These are phyloP conservation scores for Deilephila elpenor DNA, from an alignment of 2,888 invertebrate genomes.

Conservation along the genomic window DNA sequence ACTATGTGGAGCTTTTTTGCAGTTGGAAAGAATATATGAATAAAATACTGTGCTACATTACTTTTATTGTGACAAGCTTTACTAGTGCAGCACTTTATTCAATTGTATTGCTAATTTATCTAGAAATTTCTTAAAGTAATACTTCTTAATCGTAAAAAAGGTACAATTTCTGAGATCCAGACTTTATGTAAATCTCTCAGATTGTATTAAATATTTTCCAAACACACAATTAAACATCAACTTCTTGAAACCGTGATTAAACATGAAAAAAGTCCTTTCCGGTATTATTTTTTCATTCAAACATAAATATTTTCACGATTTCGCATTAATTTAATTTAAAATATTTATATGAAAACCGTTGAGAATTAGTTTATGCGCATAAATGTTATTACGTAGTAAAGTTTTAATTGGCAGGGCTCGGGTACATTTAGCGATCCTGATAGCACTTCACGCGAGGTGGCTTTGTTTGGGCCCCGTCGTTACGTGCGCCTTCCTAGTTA, in stretches of 20 bases:
- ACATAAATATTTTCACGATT: background rate
- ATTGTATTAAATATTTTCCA: too few relatives aligned
- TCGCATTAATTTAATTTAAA: conserved; percentile 1
- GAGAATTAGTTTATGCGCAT: conserved; percentile 32
- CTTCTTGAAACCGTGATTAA: background rate
- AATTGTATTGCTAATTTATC: too few relatives aligned
- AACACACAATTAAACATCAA: too few relatives aligned
- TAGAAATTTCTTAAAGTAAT: too few relatives aligned
- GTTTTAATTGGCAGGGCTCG: conserved; percentile 74
- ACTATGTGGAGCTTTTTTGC: background rate
- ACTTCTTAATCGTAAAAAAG: too few relatives aligned
- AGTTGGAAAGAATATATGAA: background rate
- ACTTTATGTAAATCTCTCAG: too few relatives aligned
- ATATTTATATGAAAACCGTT: conserved; percentile 1
- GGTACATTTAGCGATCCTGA: conserved; percentile 65
- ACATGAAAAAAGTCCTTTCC: background rate
- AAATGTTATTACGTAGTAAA: conserved; percentile 57
- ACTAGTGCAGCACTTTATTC: too few relatives aligned
- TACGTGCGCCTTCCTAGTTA: conserved; percentile 52
- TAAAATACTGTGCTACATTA: background rate
- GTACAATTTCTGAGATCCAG: too few relatives aligned
- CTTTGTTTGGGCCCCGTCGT: conserved; percentile 54
- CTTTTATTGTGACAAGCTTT: too few relatives aligned
- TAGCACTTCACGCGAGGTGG: conserved; percentile 66
- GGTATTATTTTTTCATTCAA: background rate